A percentile compares a stretch with the other conserved stretches of the same genome.
Conservation (phyloP, 2,888 invertebrate species). For the Dusona sp. region DNA sequence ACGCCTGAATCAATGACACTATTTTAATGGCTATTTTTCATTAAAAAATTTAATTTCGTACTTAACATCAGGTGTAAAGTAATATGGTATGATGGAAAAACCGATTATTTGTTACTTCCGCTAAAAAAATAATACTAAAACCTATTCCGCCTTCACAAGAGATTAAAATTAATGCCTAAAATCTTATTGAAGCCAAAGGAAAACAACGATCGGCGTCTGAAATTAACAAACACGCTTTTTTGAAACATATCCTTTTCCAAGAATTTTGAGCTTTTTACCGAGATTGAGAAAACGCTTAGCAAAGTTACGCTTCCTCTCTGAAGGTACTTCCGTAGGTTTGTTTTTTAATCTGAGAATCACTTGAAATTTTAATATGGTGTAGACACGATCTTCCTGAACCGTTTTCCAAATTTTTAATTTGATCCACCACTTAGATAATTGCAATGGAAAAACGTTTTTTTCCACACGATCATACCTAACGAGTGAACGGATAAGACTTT, state of each 20-base stretch:
- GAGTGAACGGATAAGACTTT: no score
- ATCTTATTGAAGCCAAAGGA: background rate
- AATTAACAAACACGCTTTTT: constrained; percentile 75
- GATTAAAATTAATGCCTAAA: constrained; percentile 6
- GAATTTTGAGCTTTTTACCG: constrained; percentile 4
- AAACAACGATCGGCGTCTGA: constrained; percentile 70
- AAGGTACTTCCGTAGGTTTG: no score
- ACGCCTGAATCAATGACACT: no score
- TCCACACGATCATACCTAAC: no score
- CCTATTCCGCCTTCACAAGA: background rate
- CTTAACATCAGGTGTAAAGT: background rate
- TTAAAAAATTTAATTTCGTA: background rate
- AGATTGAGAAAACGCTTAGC: constrained; percentile 6
- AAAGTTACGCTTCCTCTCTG: constrained; percentile 20
- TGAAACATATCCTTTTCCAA: constrained; percentile 10
- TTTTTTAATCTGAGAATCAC: no score
- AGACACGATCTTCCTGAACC: no score
- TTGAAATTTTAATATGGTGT: no score
- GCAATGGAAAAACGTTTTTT: no score
- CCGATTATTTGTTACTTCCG: background rate
- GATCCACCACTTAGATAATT: no score
- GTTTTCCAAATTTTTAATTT: no score
- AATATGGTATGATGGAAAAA: no score
- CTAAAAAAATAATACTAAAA: background rate
- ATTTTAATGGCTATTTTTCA: background rate